Evolutionary conservation across 2,113 vertebrate genomes (phyloP).

Genomic region (Rana temporaria): DNA sequence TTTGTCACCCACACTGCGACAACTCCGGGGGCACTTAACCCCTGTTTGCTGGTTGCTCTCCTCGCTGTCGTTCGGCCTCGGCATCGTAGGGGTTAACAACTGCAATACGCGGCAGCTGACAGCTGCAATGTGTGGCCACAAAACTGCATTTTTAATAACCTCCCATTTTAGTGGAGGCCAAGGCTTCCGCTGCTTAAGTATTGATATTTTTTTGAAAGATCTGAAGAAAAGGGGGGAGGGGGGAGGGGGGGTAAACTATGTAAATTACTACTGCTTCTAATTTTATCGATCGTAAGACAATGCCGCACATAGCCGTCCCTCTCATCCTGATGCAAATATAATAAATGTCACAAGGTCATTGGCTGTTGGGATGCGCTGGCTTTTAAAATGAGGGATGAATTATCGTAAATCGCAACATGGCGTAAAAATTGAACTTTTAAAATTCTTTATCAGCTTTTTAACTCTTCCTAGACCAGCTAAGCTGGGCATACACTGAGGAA

Average conservation of each 20-base stretch:
- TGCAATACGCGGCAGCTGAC: constrained; percentile 33
- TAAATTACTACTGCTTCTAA: constrained; percentile 28
- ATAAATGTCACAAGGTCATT: constrained; percentile 38
- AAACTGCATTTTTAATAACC: constrained; percentile 38
- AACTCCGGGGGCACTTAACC: neutral
- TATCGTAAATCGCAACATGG: neutral
- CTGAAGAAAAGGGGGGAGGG: neutral
- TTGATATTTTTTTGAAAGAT: constrained; percentile 39
- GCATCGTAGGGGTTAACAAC: constrained; percentile 16
- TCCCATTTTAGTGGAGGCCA: neutral
- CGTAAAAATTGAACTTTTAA: neutral
- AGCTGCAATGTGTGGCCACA: constrained; percentile 17
- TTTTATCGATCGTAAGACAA: constrained; percentile 26
- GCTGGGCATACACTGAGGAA: no score
- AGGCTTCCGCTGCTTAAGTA: constrained; percentile 34
- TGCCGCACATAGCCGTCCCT: neutral
- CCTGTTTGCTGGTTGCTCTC: neutral
- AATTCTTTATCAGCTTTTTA: neutral
- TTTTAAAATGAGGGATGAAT: neutral
- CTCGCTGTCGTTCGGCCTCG: neutral
- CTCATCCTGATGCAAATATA: neutral
- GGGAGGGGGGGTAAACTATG: neutral
- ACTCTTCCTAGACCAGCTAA: no score
- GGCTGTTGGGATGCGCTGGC: neutral
- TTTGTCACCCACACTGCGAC: neutral